Conservation (phyloP, 2,113 vertebrate genomes). For the Aldabrachelys gigantea region DNA sequence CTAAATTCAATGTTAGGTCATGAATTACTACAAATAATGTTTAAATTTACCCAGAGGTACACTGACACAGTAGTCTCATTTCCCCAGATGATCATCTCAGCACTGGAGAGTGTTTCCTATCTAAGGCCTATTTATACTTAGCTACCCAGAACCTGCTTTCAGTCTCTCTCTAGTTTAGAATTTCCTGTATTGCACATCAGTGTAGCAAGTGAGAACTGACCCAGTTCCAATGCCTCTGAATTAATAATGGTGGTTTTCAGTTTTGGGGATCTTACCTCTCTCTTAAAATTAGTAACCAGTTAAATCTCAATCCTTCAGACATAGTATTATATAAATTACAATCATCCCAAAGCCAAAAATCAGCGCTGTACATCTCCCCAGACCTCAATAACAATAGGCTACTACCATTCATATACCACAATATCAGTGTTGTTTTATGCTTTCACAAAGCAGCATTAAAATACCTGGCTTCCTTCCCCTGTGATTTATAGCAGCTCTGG, state of each 20-base stretch:
- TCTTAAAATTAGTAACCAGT: neutral
- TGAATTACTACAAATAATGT: neutral
- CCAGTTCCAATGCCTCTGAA: neutral
- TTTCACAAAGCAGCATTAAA: neutral
- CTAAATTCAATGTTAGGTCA: neutral
- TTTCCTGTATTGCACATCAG: neutral
- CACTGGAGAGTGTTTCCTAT: neutral
- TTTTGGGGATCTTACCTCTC: neutral
- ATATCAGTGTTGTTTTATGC: neutral
- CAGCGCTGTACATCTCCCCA: neutral
- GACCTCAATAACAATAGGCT: neutral
- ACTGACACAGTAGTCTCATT: neutral
- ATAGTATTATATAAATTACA: neutral
- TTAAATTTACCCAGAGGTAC: neutral
- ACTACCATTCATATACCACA: neutral
- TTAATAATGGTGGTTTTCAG: constrained; percentile 13
- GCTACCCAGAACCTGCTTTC: neutral
- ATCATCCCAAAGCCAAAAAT: neutral
- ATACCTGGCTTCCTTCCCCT: neutral
- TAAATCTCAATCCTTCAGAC: neutral
- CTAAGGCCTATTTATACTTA: neutral
- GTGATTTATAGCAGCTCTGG: neutral
- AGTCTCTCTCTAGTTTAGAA: neutral
- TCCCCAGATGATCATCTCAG: neutral
- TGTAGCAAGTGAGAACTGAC: neutral